phyloP scores from a whole-genome alignment of 35 echinoderm and acorn worm genomes.

The Patiria miniata region DNA sequence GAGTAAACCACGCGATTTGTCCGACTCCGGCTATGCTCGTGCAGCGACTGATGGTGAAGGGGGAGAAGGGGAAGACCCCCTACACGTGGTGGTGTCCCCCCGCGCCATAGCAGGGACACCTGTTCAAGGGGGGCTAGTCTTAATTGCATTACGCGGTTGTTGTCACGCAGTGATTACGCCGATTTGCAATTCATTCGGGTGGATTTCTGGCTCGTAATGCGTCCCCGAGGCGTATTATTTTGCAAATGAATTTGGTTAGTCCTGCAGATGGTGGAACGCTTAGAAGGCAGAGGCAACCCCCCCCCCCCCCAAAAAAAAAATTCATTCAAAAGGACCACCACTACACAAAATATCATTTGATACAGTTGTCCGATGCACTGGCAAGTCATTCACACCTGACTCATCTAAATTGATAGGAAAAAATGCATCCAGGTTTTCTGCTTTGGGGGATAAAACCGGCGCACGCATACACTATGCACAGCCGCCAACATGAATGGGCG shows the following conservation, averaged over 20 bases:
- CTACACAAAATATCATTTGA: no score
- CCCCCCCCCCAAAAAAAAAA: neutral
- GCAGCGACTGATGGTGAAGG: neutral
- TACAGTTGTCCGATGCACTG: no score
- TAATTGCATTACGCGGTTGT: constrained; percentile 13
- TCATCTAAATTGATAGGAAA: no score
- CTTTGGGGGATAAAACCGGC: no score
- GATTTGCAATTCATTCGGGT: constrained; percentile 30
- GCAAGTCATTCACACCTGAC: no score
- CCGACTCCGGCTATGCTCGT: neutral
- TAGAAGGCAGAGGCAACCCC: constrained; percentile 1
- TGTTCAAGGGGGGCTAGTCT: neutral
- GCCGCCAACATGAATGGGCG: no score
- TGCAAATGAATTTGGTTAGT: constrained; percentile 31
- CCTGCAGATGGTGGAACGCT: neutral
- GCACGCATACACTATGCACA: no score
- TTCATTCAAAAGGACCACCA: no score
- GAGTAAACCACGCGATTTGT: neutral
- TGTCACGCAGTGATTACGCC: constrained; percentile 1
- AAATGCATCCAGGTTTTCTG: no score
- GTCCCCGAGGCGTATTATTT: neutral
- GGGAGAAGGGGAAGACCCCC: neutral
- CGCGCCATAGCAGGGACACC: neutral
- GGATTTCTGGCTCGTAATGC: neutral
- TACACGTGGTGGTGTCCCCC: neutral